A percentile compares a stretch with the other conserved stretches of the same genome.
phyloP scores from a whole-genome alignment of 2,888 invertebrate genomes.

The Lampropteryx suffumata region DNA sequence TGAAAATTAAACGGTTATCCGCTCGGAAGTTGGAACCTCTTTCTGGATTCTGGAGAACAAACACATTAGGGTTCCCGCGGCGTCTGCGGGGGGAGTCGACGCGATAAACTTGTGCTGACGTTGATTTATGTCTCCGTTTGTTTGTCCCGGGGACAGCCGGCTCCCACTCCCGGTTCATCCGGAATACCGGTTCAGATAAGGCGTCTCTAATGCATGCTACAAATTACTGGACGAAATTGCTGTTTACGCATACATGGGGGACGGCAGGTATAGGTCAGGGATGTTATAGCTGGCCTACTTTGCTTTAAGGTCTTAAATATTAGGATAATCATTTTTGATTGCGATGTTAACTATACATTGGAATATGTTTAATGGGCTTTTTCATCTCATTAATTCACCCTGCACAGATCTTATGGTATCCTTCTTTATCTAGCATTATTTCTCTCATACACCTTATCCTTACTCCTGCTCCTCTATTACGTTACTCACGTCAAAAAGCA shows the following conservation, averaged over 20 bases:
- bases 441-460: no score
- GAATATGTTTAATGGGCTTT: no score
- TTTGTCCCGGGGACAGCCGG: conserved; percentile 70
- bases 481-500: no score
- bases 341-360: no score
- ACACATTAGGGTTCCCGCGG: conserved; percentile 66
- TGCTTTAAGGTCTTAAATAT: no score
- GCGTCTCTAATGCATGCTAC: conserved; percentile 64
- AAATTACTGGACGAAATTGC: conserved; percentile 67
- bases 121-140: conserved; percentile 80
- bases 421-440: no score
- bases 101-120: conserved; percentile 76
- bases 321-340: no score
- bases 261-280: conserved; percentile 16
- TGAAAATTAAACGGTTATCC: conserved; percentile 37
- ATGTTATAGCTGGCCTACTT: conserved; percentile 21
- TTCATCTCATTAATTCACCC: no score
- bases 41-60: conserved; percentile 56
- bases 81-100: conserved; percentile 45
- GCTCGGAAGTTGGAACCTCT: conserved; percentile 50
- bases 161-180: conserved; percentile 60
- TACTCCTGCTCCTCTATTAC: no score
- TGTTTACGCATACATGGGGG: conserved; percentile 54
- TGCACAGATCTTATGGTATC: no score
- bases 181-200: conserved; percentile 68